Base-by-base conservation (phyloP, 2,888 invertebrate genomes). In the Caenorhabditis macrosperma region DNA sequence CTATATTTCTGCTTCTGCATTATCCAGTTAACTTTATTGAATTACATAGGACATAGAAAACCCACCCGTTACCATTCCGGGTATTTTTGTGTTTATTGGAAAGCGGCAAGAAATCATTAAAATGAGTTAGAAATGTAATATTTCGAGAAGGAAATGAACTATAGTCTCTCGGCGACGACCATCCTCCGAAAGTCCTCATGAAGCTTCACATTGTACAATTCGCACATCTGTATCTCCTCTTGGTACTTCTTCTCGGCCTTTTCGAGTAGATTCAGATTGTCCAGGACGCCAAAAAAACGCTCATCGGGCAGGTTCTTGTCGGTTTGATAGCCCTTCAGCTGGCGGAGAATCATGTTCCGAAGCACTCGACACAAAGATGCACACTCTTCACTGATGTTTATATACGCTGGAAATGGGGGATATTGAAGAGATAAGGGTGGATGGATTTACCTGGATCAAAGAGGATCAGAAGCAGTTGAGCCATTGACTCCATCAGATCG, bases 351-450 rank as follows among this genome's bases (percentile, higher is more conserved):
- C 24, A 71, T 24, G 54, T 71, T 71, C 15, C 71, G 54, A 4
- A 71, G 5, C 4, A 30, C 24, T 33, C 54, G 52, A n/a, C 71
- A 71, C 1, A 44, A 24, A 12, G 12, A 7, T 1, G 55, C 41
- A 17, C 71, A 61, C n/a, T 71, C 71, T 15, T 61, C 71, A 17
- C 71, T 71, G 10, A 71, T 54, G 22, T 71, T 71, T 9, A 52
- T 26, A 17, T 71, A 71, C 3, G 61, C 71, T 61, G 61, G 20
- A 68, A 57, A 38, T 9, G 3, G 3, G 9, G 12, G 38, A 38
- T n/a, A n/a, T n/a, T n/a, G n/a, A n/a, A n/a, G n/a, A n/a, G n/a
- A n/a, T n/a, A n/a, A n/a, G n/a, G n/a, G n/a, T n/a, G n/a, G n/a
- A n/a, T n/a, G n/a, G n/a, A n/a, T n/a, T n/a, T n/a, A n/a, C n/a